These are phyloP conservation scores for Todus mexicanus DNA, from an alignment of 2,797 vertebrate species.

Conservation along the genomic window DNA sequence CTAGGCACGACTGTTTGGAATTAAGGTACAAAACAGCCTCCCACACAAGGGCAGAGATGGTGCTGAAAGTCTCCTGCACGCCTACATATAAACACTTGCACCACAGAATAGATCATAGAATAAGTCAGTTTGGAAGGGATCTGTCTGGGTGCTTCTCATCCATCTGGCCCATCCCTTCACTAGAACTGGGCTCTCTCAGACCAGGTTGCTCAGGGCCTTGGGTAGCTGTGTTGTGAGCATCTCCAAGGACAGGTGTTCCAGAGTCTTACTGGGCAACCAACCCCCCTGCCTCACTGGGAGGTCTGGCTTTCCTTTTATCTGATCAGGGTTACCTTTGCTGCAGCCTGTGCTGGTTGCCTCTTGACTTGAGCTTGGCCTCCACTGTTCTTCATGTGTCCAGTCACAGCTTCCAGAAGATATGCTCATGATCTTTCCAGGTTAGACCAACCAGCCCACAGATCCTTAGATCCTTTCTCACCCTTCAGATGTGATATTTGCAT, in stretches of 20 bases:
- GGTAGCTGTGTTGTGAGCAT: background rate
- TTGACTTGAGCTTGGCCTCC: background rate
- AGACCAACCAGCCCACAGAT: background rate
- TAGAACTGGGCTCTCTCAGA: background rate
- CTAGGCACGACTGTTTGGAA: background rate
- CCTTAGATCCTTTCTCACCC: background rate
- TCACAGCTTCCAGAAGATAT: background rate
- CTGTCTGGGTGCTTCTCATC: background rate
- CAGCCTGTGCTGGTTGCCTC: background rate
- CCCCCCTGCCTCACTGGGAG: fast-evolving
- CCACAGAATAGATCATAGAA: background rate
- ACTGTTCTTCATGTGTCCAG: background rate
- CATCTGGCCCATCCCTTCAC: background rate
- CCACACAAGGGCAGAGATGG: background rate
- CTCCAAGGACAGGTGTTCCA: background rate
- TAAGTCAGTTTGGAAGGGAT: background rate
- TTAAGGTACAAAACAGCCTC: background rate
- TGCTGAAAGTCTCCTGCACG: conserved; percentile 3
- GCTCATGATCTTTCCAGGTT: background rate
- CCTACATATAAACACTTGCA: background rate
- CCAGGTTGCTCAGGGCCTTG: background rate
- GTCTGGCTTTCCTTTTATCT: background rate
- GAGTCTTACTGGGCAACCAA: background rate
- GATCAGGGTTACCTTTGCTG: background rate
- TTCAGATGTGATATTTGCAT: background rate